These are phyloP conservation scores for Plagodis dolabraria DNA, from an alignment of 2,888 invertebrate species.

Conservation along the genomic window DNA sequence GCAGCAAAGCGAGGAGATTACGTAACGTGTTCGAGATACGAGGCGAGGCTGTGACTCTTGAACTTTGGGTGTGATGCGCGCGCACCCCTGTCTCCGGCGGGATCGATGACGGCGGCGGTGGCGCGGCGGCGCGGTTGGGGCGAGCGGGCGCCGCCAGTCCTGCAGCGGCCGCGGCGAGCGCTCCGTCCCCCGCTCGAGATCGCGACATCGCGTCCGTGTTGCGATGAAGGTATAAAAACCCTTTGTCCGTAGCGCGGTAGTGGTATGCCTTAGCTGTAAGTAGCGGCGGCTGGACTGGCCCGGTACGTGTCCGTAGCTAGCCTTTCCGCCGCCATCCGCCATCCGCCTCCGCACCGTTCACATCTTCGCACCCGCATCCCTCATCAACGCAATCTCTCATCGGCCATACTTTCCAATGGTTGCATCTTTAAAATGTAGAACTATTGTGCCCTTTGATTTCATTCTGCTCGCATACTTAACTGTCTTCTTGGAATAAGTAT, in stretches of 20 bases:
- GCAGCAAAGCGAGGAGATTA: slow-evolving; percentile 30
- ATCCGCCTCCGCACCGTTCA: slow-evolving; percentile 41
- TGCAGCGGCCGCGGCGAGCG: slow-evolving; percentile 49
- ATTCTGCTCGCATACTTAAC: too few relatives aligned
- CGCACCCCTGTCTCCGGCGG: slow-evolving; percentile 23
- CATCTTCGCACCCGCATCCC: slow-evolving; percentile 42
- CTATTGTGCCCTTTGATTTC: too few relatives aligned
- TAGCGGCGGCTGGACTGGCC: slow-evolving; percentile 61
- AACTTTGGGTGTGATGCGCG: slow-evolving; percentile 42
- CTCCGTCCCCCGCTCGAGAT: slow-evolving; percentile 43
- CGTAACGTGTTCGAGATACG: slow-evolving; percentile 42
- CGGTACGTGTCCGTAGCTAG: slow-evolving; percentile 66
- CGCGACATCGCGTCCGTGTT: slow-evolving; percentile 60
- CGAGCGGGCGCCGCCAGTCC: slow-evolving; percentile 45
- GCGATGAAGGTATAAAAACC: slow-evolving; percentile 80
- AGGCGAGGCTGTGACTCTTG: slow-evolving; percentile 45
- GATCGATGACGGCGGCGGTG: slow-evolving; percentile 13
- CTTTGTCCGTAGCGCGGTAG: slow-evolving; percentile 72
- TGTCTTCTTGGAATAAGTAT: too few relatives aligned
- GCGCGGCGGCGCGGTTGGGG: slow-evolving; percentile 33
- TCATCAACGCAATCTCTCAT: slow-evolving; percentile 36
- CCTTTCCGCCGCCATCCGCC: slow-evolving; percentile 39
- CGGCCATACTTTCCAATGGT: slow-evolving; percentile 39
- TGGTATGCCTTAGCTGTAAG: slow-evolving; percentile 73
- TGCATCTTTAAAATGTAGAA: slow-evolving; percentile 17